Conservation (phyloP, 2,888 invertebrate genomes). For the Polyommatus iphigenia region DNA sequence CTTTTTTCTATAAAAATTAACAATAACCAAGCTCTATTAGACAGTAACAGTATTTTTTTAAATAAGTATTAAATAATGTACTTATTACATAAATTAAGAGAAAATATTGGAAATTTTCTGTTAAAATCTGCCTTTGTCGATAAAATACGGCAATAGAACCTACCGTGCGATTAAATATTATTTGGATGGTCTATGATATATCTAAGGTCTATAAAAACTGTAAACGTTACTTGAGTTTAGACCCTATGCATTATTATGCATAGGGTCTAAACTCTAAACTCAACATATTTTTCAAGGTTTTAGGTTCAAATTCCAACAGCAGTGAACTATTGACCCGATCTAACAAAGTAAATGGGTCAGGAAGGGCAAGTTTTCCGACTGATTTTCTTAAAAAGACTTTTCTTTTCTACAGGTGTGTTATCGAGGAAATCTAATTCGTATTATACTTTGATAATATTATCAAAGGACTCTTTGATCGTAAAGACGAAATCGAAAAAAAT, state of each 20-base stretch:
- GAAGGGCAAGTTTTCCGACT: not conserved
- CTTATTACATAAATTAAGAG: too few relatives aligned
- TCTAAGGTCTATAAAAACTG: not conserved
- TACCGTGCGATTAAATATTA: not conserved
- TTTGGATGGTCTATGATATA: constrained; percentile 3
- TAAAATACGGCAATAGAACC: not conserved
- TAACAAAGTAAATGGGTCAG: constrained; percentile 7
- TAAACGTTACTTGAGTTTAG: not conserved
- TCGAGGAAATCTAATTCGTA: not conserved
- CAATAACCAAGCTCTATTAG: too few relatives aligned
- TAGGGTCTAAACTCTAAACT: too few relatives aligned
- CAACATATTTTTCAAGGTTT: too few relatives aligned
- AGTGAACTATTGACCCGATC: not conserved
- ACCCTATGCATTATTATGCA: too few relatives aligned
- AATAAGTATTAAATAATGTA: too few relatives aligned
- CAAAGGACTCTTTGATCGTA: too few relatives aligned
- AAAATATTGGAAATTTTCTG: too few relatives aligned
- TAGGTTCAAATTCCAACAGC: not conserved
- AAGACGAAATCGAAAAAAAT: too few relatives aligned
- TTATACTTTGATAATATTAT: not conserved
- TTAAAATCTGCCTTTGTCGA: not conserved
- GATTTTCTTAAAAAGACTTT: constrained; percentile 1
- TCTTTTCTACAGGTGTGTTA: not conserved
- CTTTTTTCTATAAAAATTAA: too few relatives aligned
- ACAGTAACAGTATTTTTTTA: too few relatives aligned